Evolutionary conservation across 2,797 vertebrate species (phyloP).

Genomic region (Rhynchotus rufescens): DNA sequence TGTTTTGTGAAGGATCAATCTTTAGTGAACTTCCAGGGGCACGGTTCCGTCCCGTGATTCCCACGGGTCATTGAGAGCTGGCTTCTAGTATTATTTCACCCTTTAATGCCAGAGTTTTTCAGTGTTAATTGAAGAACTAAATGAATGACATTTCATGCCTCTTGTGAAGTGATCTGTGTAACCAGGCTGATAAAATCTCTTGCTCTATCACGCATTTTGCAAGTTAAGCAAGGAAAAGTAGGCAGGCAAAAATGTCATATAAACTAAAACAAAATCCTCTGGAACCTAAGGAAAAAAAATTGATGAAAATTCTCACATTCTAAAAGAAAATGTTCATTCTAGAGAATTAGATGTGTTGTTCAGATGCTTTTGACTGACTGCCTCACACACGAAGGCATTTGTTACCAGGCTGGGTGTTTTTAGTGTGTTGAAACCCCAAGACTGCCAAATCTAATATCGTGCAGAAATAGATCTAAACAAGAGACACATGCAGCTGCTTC

Average conservation of each 20-base stretch:
- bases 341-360: background rate
- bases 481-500: background rate
- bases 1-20: constrained; percentile 1
- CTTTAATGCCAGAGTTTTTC: background rate
- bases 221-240: background rate
- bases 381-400: background rate
- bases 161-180: background rate
- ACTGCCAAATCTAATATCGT: background rate
- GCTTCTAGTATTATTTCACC: background rate
- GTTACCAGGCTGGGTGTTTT: background rate
- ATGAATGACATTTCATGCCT: background rate
- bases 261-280: background rate
- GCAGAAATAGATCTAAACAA: background rate
- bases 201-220: background rate
- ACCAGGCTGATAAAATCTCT: background rate
- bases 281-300: background rate
- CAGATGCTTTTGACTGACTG: background rate
- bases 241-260: background rate
- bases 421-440: background rate
- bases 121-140: background rate
- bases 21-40: background rate
- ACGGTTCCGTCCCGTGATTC: background rate
- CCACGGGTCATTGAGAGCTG: background rate
- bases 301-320: background rate
- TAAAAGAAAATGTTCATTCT: background rate